phyloP scores from a whole-genome alignment of 2,888 invertebrate genomes.

The Onthophagus sagittarius region DNA sequence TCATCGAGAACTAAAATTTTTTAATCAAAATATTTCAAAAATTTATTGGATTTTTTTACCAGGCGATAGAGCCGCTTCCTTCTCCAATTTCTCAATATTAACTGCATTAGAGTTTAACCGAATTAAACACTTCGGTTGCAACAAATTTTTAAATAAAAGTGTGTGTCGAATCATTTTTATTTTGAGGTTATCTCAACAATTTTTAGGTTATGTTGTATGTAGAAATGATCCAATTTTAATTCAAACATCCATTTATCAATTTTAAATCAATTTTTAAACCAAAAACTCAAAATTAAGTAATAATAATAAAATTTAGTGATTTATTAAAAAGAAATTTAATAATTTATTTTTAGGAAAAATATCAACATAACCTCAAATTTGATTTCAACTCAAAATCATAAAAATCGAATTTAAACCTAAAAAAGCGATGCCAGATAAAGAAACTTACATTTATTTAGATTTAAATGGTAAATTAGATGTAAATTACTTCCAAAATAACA shows the following conservation, averaged over 20 bases:
- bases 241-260: not conserved
- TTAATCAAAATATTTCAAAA: not conserved
- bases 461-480: slow-evolving; percentile 40
- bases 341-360: not conserved
- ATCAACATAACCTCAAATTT: not conserved
- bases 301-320: too few relatives aligned
- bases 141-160: not conserved
- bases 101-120: slow-evolving; percentile 23
- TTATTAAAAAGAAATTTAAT: too few relatives aligned
- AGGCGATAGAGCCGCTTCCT: slow-evolving; percentile 32
- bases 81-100: slow-evolving; percentile 39
- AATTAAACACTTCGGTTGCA: not conserved
- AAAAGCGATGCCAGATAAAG: slow-evolving; percentile 25
- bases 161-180: slow-evolving; percentile 2
- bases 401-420: too few relatives aligned
- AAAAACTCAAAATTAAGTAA: too few relatives aligned
- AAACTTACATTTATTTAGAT: slow-evolving; percentile 37
- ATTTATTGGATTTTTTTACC: not conserved
- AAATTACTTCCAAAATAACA: slow-evolving; percentile 35
- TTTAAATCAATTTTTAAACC: not conserved
- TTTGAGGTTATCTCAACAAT: not conserved
- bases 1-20: slow-evolving; percentile 45
- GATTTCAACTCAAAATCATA: too few relatives aligned
- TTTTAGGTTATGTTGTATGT: not conserved
- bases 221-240: not conserved